Conservation (phyloP, 2,113 vertebrate genomes). For the Polyodon spathula region DNA sequence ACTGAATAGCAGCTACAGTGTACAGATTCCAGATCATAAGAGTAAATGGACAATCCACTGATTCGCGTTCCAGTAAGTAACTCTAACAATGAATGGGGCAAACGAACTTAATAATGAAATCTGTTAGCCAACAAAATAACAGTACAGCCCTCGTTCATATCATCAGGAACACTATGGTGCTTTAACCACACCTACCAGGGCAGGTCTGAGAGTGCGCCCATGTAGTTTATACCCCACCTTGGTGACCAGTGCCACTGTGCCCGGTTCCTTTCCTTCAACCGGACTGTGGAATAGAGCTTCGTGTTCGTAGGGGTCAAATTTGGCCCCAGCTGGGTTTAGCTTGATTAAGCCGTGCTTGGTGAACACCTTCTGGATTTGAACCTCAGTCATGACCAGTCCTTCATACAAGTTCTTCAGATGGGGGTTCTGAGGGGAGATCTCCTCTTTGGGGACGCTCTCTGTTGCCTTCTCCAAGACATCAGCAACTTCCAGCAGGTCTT, state of each 20-base stretch:
- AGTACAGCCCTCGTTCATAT: conserved; percentile 6
- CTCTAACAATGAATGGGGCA: too few species aligned
- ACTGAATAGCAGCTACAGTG: too few species aligned
- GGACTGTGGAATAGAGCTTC: conserved; percentile 85
- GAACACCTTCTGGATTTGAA: conserved; percentile 93
- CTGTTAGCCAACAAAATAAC: conserved; percentile 14
- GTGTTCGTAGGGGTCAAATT: conserved; percentile 91
- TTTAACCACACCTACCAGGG: conserved; percentile 88
- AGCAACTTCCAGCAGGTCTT: conserved; percentile 90
- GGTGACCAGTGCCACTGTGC: conserved; percentile 77
- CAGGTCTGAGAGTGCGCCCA: conserved; percentile 84
- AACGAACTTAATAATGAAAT: conserved; percentile 9
- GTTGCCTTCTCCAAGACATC: conserved; percentile 94
- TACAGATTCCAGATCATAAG: too few species aligned
- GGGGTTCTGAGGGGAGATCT: conserved; percentile 73
- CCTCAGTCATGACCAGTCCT: conserved; percentile 85
- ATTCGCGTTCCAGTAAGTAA: too few species aligned
- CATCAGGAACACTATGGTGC: conserved; percentile 44
- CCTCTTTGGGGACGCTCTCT: conserved; percentile 79
- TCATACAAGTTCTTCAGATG: conserved; percentile 92
- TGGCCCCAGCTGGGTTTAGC: conserved; percentile 77
- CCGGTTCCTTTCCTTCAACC: conserved; percentile 73
- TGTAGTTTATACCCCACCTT: conserved; percentile 95
- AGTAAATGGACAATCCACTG: too few species aligned
- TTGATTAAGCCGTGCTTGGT: conserved; percentile 79